phyloP scores from a whole-genome alignment of 2,797 vertebrate species.

The Enteromius argenteus region DNA sequence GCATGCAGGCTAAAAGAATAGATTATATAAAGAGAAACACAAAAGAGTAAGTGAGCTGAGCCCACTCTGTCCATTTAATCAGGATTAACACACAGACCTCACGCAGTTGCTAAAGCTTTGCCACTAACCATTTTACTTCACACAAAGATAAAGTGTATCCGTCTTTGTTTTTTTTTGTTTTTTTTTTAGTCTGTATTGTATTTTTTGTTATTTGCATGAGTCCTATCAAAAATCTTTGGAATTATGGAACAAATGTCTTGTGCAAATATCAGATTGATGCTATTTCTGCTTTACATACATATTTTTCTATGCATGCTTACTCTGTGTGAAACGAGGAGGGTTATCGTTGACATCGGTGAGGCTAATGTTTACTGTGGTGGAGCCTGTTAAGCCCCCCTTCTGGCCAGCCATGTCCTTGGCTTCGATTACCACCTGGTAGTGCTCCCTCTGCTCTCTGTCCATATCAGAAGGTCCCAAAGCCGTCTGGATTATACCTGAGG shows the following conservation, averaged over 20 bases:
- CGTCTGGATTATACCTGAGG: conserved; percentile 90
- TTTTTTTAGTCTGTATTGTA: neutral
- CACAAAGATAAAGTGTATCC: neutral
- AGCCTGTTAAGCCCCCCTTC: conserved; percentile 91
- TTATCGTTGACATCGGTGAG: conserved; percentile 95
- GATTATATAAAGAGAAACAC: conserved; percentile 42
- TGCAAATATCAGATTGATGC: neutral
- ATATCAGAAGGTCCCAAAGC: conserved; percentile 88
- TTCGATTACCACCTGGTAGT: conserved; percentile 94
- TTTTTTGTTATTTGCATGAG: neutral
- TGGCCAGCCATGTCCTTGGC: conserved; percentile 97
- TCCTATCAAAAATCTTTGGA: neutral
- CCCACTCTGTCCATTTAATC: conserved; percentile 56
- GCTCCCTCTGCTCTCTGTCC: conserved; percentile 92
- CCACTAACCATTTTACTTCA: conserved; percentile 40
- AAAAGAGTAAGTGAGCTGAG: conserved; percentile 47
- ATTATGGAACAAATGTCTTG: conserved; percentile 2
- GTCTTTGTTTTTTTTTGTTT: neutral
- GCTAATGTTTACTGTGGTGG: conserved; percentile 89
- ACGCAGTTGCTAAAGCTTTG: conserved; percentile 48
- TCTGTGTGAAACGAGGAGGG: conserved; percentile 87
- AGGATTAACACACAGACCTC: conserved; percentile 60
- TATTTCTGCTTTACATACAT: neutral
- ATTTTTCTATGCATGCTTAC: conserved; percentile 76
- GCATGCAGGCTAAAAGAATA: conserved; percentile 36